A percentile compares a stretch with the other conserved stretches of the same genome.
These are phyloP conservation scores for Cossypha dichroa DNA, from an alignment of 2,797 vertebrate species.

Conservation along the genomic window DNA sequence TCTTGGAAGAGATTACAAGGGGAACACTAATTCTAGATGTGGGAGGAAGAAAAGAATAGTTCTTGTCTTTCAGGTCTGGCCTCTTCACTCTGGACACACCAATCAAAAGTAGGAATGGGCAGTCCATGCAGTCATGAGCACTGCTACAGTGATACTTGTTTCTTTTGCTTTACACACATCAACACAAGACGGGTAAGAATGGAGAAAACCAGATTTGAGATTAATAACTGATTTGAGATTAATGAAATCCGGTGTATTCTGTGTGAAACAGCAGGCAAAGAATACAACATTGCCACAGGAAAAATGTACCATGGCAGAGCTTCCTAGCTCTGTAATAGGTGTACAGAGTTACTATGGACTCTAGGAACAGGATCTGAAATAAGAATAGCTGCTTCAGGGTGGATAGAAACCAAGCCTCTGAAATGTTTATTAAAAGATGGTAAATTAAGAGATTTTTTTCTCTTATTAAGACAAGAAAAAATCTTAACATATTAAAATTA, in stretches of 20 bases:
- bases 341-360: neutral
- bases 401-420: neutral
- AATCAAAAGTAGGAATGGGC: neutral
- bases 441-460: neutral
- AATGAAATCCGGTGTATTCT: neutral
- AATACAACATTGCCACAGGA: neutral
- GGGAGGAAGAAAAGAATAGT: rapidly evolving
- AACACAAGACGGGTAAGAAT: neutral
- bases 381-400: neutral
- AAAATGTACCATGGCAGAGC: neutral
- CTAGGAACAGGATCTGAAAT: neutral
- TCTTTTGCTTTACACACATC: neutral
- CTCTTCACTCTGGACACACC: neutral
- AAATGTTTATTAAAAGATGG: neutral
- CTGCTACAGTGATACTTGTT: neutral
- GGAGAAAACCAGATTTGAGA: neutral
- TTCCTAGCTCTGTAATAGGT: neutral
- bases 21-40: neutral
- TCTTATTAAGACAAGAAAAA: too few species aligned
- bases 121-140: neutral
- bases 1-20: neutral
- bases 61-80: neutral
- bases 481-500: neutral
- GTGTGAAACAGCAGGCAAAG: neutral
- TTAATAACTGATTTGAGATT: neutral